phyloP scores from a whole-genome alignment of 2,888 invertebrate genomes.

The Psococerastis gibbosa region DNA sequence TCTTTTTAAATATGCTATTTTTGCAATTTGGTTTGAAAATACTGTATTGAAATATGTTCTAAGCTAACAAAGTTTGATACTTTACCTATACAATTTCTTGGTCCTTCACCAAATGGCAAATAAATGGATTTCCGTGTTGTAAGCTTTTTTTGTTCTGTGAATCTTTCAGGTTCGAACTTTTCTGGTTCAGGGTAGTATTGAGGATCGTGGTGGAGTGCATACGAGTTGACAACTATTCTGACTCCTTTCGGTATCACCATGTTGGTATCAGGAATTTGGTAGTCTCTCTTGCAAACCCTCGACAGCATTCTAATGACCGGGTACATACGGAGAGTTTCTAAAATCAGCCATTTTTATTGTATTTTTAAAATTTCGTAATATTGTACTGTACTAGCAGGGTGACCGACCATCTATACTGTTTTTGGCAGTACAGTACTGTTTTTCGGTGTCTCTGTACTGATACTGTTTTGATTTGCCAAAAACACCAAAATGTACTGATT shows the following conservation, averaged over 20 bases:
- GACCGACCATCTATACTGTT: no score
- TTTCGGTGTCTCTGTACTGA: no score
- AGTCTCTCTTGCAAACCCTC: background rate
- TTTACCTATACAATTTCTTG: conserved; percentile 28
- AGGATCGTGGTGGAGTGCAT: conserved; percentile 36
- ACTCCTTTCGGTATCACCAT: background rate
- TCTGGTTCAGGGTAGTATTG: conserved; percentile 37
- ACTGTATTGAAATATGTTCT: no score
- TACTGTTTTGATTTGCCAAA: no score
- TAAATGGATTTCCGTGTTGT: background rate
- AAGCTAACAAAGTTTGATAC: no score
- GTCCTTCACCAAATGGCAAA: conserved; percentile 29
- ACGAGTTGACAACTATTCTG: conserved; percentile 27
- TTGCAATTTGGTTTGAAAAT: no score
- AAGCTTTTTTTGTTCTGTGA: conserved; percentile 19
- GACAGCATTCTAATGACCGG: conserved; percentile 17
- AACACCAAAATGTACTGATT: no score
- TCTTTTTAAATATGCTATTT: no score
- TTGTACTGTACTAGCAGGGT: no score
- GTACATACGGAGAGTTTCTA: conserved; percentile 22
- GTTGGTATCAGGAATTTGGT: background rate
- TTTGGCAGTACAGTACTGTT: no score
- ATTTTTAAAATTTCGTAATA: no score
- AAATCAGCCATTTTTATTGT: background rate
- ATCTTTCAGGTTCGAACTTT: conserved; percentile 38